Base-by-base conservation (phyloP, 2,797 vertebrate genomes). In the Naso thynnoides region DNA sequence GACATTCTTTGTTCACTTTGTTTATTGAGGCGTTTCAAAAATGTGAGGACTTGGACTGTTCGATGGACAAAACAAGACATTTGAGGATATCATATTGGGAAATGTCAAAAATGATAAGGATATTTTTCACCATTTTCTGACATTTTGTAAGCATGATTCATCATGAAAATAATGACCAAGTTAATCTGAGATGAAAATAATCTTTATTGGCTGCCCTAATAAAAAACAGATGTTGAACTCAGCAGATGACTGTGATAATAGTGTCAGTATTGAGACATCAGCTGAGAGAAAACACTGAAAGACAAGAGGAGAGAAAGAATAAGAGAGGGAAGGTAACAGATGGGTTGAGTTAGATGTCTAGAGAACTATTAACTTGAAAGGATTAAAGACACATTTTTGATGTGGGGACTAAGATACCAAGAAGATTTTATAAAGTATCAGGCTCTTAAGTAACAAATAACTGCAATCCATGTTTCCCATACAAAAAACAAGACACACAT, bases 1-100 rank as follows among this genome's bases (percentile, higher is more conserved):
- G 49, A 59, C 75, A 59, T 24, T 57, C 63, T 82, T 74, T 70
- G 71, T 82, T 76, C 38, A 36, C 60, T 72, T 39, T 33, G 74
- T 83, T 82, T 78, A 36, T 44, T 49, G 69, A 57, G 33, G 33
- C 9, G 33, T 26, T 23, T 47, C 53, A 55, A 9, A 55, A 26
- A 39, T 57, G 53, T 67, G 19, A 26, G 10, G 21, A 55, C 38
- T 21, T 16, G 15, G 36, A 38, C 36, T 18, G 8, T 50, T 50
- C 8, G n/a, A 52, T 29, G 36, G 50, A 61, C 31, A 29, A 29
- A 49, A 31, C 19, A 21, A 42, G 13, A 39, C 39, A 8, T 55
- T 31, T 50, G 5, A 63, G 9, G 33, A 48, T 39, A 3, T 33
- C 7, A 0, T 4, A 8, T 48, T 7, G 16, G 18, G 19, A n/a